phyloP scores from a whole-genome alignment of 2,888 invertebrate genomes.

The Epirrhoe tristata region DNA sequence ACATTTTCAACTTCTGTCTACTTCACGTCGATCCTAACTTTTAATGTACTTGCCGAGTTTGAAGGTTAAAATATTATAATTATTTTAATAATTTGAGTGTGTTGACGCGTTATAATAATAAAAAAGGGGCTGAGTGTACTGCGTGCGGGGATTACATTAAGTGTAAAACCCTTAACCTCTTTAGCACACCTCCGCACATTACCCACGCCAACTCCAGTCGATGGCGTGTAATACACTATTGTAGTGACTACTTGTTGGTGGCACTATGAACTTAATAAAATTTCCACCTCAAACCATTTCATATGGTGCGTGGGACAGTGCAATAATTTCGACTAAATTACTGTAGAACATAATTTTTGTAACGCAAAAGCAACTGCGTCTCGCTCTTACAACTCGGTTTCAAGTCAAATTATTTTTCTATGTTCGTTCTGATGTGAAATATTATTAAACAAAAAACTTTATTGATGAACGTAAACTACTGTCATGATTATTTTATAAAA shows the following conservation, averaged over 20 bases:
- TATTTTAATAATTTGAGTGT: slow-evolving; percentile 15
- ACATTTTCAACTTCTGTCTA: slow-evolving; percentile 50
- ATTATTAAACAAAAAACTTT: too few species aligned
- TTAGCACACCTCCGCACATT: neutral
- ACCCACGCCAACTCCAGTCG: neutral
- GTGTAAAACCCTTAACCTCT: slow-evolving; percentile 1
- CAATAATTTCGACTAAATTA: too few species aligned
- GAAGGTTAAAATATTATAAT: slow-evolving; percentile 29
- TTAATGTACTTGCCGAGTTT: slow-evolving; percentile 27
- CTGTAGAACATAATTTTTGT: too few species aligned
- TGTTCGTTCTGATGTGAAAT: too few species aligned
- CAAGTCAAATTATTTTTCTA: too few species aligned
- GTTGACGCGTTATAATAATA: slow-evolving; percentile 8
- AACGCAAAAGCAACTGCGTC: too few species aligned
- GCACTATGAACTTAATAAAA: neutral
- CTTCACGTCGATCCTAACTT: slow-evolving; percentile 53
- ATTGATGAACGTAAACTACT: too few species aligned
- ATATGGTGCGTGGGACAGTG: neutral
- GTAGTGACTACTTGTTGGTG: neutral
- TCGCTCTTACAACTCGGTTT: too few species aligned
- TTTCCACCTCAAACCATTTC: neutral
- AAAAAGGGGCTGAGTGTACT: neutral
- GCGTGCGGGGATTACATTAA: neutral
- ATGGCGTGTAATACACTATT: neutral
- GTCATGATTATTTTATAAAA: slow-evolving; percentile 3